Base-by-base conservation (phyloP, 2,888 invertebrate species). In the Halictus quadricinctus region DNA sequence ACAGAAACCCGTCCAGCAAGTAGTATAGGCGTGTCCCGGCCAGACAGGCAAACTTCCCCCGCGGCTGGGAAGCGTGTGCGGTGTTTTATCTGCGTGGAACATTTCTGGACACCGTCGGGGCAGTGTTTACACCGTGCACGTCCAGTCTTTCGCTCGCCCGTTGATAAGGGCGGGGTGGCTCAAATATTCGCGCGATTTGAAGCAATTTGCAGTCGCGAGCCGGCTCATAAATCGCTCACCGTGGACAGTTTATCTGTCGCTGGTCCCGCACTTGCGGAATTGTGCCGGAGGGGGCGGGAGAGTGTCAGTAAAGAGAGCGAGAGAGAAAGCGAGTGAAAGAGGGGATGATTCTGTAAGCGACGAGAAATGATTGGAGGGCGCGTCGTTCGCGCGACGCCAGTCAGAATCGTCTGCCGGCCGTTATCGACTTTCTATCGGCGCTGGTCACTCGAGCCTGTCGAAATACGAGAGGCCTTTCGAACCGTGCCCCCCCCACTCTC, bases 361-460 rank as follows among this genome's bases (percentile, higher is more conserved):
- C 58, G 86, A 79, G 82, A 86, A 86, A 82, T 86, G 87, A 86
- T 86, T 75, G 82, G 82, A 79, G 76, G 70, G 29, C 58, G 73
- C 66, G 76, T 86, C 70, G 82, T 86, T 86, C 81, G 81, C 77
- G 78, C 75, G 80, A 85, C 72, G 85, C 77, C 54, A 80, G 74
- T 70, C 48, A 69, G 79, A 76, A 79, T 79, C 58, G 77, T 74
- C 75, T 72, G 81, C 79, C 58, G 69, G 78, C 84, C 77, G 77
- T 87, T 87, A 87, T 87, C 87, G 87, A 87, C 83, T 82, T 87
- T 87, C 84, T 76, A 87, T 83, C 87, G 82, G 81, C 77, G 87
- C 77, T 80, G 87, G 82, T 86, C 86, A 86, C 79, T 86, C 80
- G 80, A 76, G 79, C 79, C 72, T 73, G 79, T 86, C 83, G 86